Conservation (phyloP, 2,888 invertebrate species). For the Trachelus troglodyta region DNA sequence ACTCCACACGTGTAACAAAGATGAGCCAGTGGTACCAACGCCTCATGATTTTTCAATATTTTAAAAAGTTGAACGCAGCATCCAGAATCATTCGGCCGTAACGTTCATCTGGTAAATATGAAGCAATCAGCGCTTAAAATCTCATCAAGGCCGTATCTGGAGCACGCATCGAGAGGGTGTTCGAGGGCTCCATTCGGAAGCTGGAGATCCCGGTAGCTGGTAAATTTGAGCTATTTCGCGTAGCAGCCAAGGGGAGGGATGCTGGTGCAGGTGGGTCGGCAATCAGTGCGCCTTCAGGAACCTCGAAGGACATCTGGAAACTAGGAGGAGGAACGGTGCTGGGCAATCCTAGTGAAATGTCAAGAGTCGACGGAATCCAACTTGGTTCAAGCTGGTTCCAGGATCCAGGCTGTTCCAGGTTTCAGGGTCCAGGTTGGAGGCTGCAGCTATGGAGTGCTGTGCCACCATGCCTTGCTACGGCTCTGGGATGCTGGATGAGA, state of each 20-base stretch:
- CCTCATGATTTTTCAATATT: too few species aligned
- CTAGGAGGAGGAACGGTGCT: constrained; percentile 21
- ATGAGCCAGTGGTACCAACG: too few species aligned
- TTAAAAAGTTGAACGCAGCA: too few species aligned
- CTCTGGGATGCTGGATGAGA: constrained; percentile 58
- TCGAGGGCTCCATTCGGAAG: neutral
- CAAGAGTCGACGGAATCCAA: constrained; percentile 46
- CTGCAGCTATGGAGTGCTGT: constrained; percentile 44
- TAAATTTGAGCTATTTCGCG: too few species aligned
- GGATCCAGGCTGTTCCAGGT: constrained; percentile 26
- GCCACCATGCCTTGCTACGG: constrained; percentile 29
- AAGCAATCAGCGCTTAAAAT: constrained; percentile 34
- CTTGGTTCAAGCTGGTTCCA: constrained; percentile 28
- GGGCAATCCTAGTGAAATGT: constrained; percentile 45
- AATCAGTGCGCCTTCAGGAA: constrained; percentile 51
- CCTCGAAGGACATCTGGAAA: constrained; percentile 50
- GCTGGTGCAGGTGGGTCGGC: constrained; percentile 28
- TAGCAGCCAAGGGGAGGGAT: neutral
- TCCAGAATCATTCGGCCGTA: too few species aligned
- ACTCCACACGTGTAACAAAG: too few species aligned
- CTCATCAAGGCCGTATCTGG: constrained; percentile 27
- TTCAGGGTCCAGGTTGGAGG: constrained; percentile 9
- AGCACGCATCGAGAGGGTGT: neutral
- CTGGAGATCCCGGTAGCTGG: too few species aligned
- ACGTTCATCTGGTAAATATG: too few species aligned